These are phyloP conservation scores for Tyrannus savana DNA, from an alignment of 2,113 vertebrate species.

Conservation along the genomic window DNA sequence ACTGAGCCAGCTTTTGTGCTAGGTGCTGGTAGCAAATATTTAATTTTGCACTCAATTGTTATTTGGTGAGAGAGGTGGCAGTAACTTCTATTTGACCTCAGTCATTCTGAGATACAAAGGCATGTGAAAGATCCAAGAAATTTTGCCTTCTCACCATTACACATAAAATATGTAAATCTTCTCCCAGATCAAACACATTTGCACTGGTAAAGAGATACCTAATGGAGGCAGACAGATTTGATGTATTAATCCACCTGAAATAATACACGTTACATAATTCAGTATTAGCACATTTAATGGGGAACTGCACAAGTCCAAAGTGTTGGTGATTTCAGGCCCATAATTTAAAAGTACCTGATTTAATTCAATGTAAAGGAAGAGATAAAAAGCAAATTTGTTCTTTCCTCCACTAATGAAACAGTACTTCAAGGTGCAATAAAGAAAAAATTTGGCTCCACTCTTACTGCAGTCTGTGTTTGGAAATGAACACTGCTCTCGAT, in stretches of 20 bases:
- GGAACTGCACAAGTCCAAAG: conserved; percentile 54
- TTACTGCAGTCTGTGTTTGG: background rate
- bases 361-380: conserved; percentile 62
- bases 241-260: conserved; percentile 71
- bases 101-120: conserved; percentile 9
- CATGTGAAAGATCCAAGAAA: conserved; percentile 33
- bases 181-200: conserved; percentile 53
- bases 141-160: conserved; percentile 31
- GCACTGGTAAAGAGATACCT: conserved; percentile 34
- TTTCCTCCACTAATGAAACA: conserved; percentile 51
- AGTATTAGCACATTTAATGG: conserved; percentile 70
- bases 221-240: conserved; percentile 50
- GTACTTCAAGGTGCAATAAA: conserved; percentile 24
- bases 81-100: conserved; percentile 55
- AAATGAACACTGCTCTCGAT: background rate
- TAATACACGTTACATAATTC: conserved; percentile 40
- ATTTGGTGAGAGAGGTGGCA: background rate
- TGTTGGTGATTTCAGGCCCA: conserved; percentile 62
- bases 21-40: conserved; percentile 6
- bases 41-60: conserved; percentile 38
- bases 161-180: conserved; percentile 34
- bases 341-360: conserved; percentile 68
- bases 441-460: conserved; percentile 2
- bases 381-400: conserved; percentile 70
- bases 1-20: background rate